Base-by-base conservation (phyloP, 1,140 invertebrate genomes). In the Hydropsyche tenuis region DNA sequence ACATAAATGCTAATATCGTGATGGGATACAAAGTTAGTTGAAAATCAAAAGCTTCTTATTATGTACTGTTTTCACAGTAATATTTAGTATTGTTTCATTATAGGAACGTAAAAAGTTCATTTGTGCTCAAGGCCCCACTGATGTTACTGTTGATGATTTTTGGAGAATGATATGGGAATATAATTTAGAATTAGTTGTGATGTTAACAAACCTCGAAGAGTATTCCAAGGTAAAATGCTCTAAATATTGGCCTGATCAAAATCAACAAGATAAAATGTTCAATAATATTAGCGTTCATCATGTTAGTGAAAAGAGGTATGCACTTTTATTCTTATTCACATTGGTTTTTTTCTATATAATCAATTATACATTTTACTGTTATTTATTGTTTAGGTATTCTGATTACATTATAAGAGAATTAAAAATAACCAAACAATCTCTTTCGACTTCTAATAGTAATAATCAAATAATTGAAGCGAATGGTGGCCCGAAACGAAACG, bases 151-250 rank as follows among this genome's bases (percentile, higher is more conserved):
- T 0, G 91, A 91, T 77, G 96, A 99, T 81, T 98, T 98, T 83
- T 99, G 97, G 97, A 87, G 95, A 69, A 97, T 99, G 95, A 93
- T 98, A 73, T 98, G 96, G 95, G 96, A 99, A 83, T 94, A 97
- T 78, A 93, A 94, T 78, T 86, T 96, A 53, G 91, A 95, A 81
- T 87, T 96, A 68, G 94, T 99, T 76, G 89, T 98, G 11, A 98
- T 98, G 96, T 83, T 98, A 27, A 97, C 95, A 6, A 96, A 96
- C 82, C 87, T 97, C 14, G 95, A 97, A 81, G 96, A 97, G 85
- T 95, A 96, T 80, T 96, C 94, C 75, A 95, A 95, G 83, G 93
- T 93, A 0, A 97, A 96, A 82, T 97, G 95, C 85, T 92, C 93
- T 11, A 95, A 95, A 82, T 97, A 97, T 84, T 97, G 95, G 95